Percentiles rank a stretch among this genome's conserved stretches.
These are phyloP conservation scores for Anolis sagrei DNA, from an alignment of 2,113 vertebrate genomes.

Conservation along the genomic window DNA sequence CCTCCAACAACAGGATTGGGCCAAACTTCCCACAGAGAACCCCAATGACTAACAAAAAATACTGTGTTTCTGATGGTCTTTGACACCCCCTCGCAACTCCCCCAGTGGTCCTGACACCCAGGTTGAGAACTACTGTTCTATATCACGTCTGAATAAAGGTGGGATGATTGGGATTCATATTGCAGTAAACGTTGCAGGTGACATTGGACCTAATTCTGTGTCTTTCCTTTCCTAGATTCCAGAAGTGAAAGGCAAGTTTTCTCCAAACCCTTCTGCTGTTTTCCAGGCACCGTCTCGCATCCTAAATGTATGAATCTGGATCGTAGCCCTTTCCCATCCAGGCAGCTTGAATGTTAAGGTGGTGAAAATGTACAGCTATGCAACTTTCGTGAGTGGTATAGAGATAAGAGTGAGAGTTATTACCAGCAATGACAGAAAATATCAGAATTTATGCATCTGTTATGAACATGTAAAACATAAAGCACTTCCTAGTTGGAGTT, in stretches of 20 bases:
- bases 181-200: too few species aligned
- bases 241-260: constrained; percentile 86
- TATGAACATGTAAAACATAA: constrained; percentile 43
- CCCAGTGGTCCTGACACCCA: too few species aligned
- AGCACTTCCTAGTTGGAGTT: constrained; percentile 22
- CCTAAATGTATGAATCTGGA: constrained; percentile 85
- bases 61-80: too few species aligned
- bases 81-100: too few species aligned
- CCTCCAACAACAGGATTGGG: too few species aligned
- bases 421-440: constrained; percentile 51
- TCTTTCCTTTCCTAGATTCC: constrained; percentile 81
- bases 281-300: constrained; percentile 88
- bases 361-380: constrained; percentile 62
- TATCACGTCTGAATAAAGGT: too few species aligned
- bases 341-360: constrained; percentile 34
- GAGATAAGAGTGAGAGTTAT: constrained; percentile 37
- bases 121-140: too few species aligned
- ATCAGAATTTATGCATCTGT: constrained; percentile 38
- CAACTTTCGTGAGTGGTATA: constrained; percentile 60
- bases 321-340: constrained; percentile 3
- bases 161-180: neutral
- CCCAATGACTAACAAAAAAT: too few species aligned
- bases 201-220: neutral
- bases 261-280: constrained; percentile 92
- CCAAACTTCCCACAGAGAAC: too few species aligned